phyloP scores from a whole-genome alignment of 1,140 invertebrate genomes.

The Drosophila jambulina region DNA sequence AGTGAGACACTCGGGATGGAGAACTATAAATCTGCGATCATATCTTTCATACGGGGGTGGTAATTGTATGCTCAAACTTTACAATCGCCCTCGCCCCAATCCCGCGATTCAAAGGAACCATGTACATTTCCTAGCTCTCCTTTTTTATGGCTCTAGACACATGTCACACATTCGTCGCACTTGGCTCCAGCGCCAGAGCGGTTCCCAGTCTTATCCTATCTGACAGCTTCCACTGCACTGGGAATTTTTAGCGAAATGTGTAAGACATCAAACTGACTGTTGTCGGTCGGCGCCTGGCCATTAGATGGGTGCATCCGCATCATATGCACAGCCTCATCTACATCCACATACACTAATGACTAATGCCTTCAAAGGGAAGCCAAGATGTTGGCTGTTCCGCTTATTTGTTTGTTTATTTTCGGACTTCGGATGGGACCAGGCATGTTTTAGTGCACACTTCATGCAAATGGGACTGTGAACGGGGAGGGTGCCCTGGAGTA shows the following conservation, averaged over 20 bases:
- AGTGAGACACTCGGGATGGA: background rate
- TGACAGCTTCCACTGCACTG: slow-evolving; percentile 9
- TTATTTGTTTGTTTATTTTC: slow-evolving; percentile 77
- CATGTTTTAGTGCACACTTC: slow-evolving; percentile 55
- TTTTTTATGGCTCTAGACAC: slow-evolving; percentile 48
- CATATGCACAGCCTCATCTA: slow-evolving; percentile 31
- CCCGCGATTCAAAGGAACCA: slow-evolving; percentile 14
- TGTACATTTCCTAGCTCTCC: background rate
- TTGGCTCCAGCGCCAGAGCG: slow-evolving; percentile 30
- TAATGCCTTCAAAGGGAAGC: slow-evolving; percentile 68
- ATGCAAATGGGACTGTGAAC: slow-evolving; percentile 62
- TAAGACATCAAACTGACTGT: slow-evolving; percentile 42
- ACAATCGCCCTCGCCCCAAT: slow-evolving; percentile 1
- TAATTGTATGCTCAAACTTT: slow-evolving; percentile 30
- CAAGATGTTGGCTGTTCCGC: slow-evolving; percentile 58
- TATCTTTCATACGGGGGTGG: slow-evolving; percentile 2
- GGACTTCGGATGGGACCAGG: slow-evolving; percentile 32
- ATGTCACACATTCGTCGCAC: slow-evolving; percentile 66
- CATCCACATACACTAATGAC: slow-evolving; percentile 59
- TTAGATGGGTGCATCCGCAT: slow-evolving; percentile 12
- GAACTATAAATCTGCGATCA: slow-evolving; percentile 8
- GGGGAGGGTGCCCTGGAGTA: slow-evolving; percentile 16
- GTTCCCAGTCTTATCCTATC: slow-evolving; percentile 11
- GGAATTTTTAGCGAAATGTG: slow-evolving; percentile 52
- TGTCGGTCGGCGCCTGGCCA: slow-evolving; percentile 31